Evolutionary conservation across 2,113 vertebrate genomes (phyloP), one percentile per base, ranked within the genome.

Genomic region (Eulemur rufifrons): DNA sequence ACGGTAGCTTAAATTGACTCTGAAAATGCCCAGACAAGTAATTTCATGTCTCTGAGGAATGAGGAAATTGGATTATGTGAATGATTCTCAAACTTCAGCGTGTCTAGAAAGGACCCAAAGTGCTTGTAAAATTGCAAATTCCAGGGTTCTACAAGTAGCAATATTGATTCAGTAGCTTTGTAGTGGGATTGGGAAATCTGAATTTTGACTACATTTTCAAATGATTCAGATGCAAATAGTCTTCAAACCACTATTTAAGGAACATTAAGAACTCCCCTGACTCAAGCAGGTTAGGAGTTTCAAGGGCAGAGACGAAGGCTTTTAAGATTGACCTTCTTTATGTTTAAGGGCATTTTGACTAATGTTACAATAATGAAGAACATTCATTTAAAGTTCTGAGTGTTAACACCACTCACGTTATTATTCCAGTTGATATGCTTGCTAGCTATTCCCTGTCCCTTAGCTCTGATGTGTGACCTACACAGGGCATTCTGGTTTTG

Each of bases 281-380:
- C 25, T 39, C 73, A 85, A 78, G 29, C 34, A 88, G 45, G 37
- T 80, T 54, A 95, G 74, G 20, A 90, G 42, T 86, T 95, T 91
- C 94, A 96, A 93, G 95, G 86, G 87, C 39, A 95, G 18, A 96
- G 61, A 93, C 39, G 66, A 78, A 91, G 42, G 14, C 59, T 90
- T 93, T 97, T 77, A 83, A 91, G 37, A 91, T 86, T 47, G 32
- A 66, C 64, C n/a, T 74, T 91, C 71, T 98, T 94, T 94, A 95
- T 77, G 37, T 73, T 94, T 94, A 96, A 97, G 96, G 86, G 78
- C 84, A 64, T 74, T 56, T 71, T 92, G 90, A 88, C 20, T 85
- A 88, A 82, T 0, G 7, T 82, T 94, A 92, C 42, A 64, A 47
- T 96, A 78, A 80, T 84, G 61, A 95, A 80, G 88, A 73, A 86